Percentiles rank a stretch among this genome's conserved stretches.
Conservation (phyloP, 2,797 vertebrate species). For the Enteromius argenteus region DNA sequence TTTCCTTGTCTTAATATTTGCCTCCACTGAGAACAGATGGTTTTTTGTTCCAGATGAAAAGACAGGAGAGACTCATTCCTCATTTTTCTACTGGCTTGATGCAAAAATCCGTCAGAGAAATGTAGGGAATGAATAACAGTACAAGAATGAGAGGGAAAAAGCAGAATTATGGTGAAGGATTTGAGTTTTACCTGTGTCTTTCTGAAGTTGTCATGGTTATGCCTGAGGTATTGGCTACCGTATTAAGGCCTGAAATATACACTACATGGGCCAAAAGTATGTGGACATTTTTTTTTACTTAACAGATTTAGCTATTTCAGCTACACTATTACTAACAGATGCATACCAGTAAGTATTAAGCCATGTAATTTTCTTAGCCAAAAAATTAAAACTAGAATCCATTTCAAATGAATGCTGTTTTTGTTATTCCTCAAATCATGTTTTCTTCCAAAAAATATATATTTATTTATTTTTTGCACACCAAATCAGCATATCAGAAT, state of each 20-base stretch:
- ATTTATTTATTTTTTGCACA: neutral
- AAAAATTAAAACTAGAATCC: neutral
- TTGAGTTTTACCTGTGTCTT: slow-evolving; percentile 6
- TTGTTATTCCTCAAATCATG: neutral
- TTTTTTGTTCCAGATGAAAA: slow-evolving; percentile 60
- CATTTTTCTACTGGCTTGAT: slow-evolving; percentile 17
- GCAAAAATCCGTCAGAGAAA: slow-evolving; percentile 26
- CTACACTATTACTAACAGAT: neutral
- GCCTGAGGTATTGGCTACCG: neutral
- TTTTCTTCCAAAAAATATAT: neutral
- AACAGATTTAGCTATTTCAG: neutral
- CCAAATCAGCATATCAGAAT: neutral
- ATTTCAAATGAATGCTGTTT: neutral
- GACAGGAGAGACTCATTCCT: slow-evolving; percentile 36
- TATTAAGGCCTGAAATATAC: neutral
- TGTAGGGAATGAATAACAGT: slow-evolving; percentile 1
- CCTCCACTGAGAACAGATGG: slow-evolving; percentile 51
- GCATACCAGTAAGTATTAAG: neutral
- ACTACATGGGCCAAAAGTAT: neutral
- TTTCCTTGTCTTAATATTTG: slow-evolving; percentile 52
- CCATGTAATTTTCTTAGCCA: neutral
- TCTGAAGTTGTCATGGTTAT: slow-evolving; percentile 8
- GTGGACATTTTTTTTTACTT: neutral
- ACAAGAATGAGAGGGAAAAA: slow-evolving; percentile 15
- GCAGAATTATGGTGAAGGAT: neutral